Evolutionary conservation across 2,113 vertebrate species (phyloP).

Genomic region (Chaetorhynchus papuensis): DNA sequence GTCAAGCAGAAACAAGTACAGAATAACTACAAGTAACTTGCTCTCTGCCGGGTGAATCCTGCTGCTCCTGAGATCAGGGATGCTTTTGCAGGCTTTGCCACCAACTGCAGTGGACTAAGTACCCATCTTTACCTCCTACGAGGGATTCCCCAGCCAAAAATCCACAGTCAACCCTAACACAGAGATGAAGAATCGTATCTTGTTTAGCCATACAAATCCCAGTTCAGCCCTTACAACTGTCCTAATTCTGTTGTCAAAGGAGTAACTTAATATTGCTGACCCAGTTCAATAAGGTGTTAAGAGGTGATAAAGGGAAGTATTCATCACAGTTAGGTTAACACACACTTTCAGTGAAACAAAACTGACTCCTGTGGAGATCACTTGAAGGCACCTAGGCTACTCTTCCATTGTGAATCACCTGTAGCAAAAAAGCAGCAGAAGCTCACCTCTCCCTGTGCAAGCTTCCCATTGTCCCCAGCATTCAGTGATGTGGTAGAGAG

Average conservation of each 20-base stretch:
- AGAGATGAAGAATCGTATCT: background rate
- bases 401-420: background rate
- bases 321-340: background rate
- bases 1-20: background rate
- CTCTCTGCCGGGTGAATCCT: background rate
- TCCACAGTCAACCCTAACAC: background rate
- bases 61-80: background rate
- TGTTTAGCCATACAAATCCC: background rate
- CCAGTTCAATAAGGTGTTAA: background rate
- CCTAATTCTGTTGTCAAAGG: background rate
- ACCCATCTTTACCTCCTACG: background rate
- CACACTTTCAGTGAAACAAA: background rate
- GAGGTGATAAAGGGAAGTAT: background rate
- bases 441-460: background rate
- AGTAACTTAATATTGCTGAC: background rate
- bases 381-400: background rate
- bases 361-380: background rate
- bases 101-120: background rate
- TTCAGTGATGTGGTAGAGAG: rapidly evolving
- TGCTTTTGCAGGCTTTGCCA: background rate
- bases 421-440: background rate
- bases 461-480: background rate
- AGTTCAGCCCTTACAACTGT: background rate
- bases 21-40: background rate
- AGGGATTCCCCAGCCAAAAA: background rate